Percentiles rank a stretch among this genome's conserved stretches.
Conservation (phyloP, 2,797 vertebrate genomes). For the Gymnoscopelus braueri region DNA sequence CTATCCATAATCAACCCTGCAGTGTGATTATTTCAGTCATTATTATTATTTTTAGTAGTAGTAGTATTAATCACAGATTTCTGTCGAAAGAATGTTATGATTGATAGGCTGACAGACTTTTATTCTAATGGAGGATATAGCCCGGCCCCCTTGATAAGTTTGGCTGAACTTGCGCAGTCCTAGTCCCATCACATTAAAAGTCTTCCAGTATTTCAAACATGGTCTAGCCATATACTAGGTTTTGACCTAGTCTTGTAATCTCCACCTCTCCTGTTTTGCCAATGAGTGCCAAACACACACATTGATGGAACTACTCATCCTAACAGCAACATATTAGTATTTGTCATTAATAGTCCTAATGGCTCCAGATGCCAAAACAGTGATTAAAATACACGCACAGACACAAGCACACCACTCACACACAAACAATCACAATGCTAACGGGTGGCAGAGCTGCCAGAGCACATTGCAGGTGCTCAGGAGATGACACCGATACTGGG, state of each 20-base stretch:
- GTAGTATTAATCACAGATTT: too few relatives aligned
- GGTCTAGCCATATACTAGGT: not conserved
- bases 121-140: too few relatives aligned
- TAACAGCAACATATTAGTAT: constrained; percentile 58
- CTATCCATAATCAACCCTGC: too few relatives aligned
- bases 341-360: constrained; percentile 68
- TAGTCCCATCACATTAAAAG: too few relatives aligned
- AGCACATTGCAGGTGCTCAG: constrained; percentile 52
- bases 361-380: constrained; percentile 51
- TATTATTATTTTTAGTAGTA: too few relatives aligned
- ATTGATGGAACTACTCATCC: constrained; percentile 50
- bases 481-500: constrained; percentile 46
- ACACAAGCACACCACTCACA: constrained; percentile 30
- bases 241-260: not conserved
- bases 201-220: too few relatives aligned
- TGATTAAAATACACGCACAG: constrained; percentile 51
- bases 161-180: too few relatives aligned
- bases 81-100: too few relatives aligned
- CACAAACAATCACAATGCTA: constrained; percentile 25
- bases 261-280: constrained; percentile 36
- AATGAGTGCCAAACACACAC: constrained; percentile 44
- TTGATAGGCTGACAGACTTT: too few relatives aligned
- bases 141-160: too few relatives aligned
- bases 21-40: too few relatives aligned
- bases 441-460: constrained; percentile 27